Evolutionary conservation across 1,140 invertebrate genomes (phyloP), one percentile per base, ranked within the genome.

Genomic region (Zelostemma sp.): DNA sequence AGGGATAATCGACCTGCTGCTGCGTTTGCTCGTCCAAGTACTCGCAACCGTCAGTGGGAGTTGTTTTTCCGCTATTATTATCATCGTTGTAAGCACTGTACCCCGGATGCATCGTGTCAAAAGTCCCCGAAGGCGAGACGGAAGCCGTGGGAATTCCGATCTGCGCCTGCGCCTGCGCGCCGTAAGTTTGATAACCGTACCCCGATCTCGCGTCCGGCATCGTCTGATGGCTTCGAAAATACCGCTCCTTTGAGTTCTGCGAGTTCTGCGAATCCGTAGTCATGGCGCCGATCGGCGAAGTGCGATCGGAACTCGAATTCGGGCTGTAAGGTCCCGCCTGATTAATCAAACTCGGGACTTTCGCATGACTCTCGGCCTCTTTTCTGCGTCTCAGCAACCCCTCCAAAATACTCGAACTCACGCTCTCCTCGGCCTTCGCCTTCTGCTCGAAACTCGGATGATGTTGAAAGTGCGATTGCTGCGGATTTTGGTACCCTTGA

Each of bases 261-360:
- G 6, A 45, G 16, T 15, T 16, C 40, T 60, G 75, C 12, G 50
- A 33, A 1, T 47, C 51, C 6, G 17, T 19, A 0, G 63, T 0
- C 5, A 51, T 41, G 1, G 38, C 61, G 6, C 4, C 41, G 0
- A 67, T 6, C 0, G 78, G 78, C 0, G 78, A 78, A 0, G 21
- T 73, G 1, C 72, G 55, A 0, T 76, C 73, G 0, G 57, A 68
- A 0, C 72, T 72, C 0, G 77, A 69, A 0, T 68, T 41, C 6
- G 78, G 73, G 0, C 73, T 74, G 55, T 78, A 80, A 0, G 78
- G 71, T 0, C 73, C 62, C 0, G 71, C 72, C n/a, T 72, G 70
- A 25, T 47, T 66, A 1, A 9, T 4, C 25, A 6, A 38, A 41
- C 6, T 28, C 0, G 11, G 3, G 8, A 16, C 4, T 9, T 41